phyloP scores from a whole-genome alignment of 2,888 invertebrate genomes.

The Merodon equestris region DNA sequence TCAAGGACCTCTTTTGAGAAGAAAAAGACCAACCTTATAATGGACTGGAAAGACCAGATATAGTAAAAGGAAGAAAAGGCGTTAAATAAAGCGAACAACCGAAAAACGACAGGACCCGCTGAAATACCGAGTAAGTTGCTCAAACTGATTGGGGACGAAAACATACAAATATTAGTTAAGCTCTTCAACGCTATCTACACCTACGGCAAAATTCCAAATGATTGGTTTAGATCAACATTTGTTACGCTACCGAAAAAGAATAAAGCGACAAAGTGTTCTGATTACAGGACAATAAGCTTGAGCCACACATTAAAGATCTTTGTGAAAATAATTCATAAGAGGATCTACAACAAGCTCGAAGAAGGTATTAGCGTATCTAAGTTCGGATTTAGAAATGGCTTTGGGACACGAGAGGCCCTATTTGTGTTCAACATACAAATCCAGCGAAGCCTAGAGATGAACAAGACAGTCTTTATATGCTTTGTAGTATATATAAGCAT shows the following conservation, averaged over 20 bases:
- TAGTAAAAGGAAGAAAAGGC: too few relatives aligned
- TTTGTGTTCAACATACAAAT: not conserved
- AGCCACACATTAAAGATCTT: slow-evolving; percentile 1
- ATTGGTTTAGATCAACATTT: slow-evolving; percentile 3
- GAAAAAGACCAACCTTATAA: too few relatives aligned
- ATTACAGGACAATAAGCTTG: slow-evolving; percentile 7
- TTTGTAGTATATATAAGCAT: not conserved
- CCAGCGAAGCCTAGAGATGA: slow-evolving; percentile 1
- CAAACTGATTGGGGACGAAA: too few relatives aligned
- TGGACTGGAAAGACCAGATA: too few relatives aligned
- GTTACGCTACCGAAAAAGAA: slow-evolving; percentile 11
- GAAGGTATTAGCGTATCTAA: not conserved
- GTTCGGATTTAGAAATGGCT: slow-evolving; percentile 3
- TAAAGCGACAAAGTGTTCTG: not conserved
- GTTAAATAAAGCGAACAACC: too few relatives aligned
- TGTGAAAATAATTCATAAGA: slow-evolving; percentile 7
- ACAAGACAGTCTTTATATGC: not conserved
- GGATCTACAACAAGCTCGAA: slow-evolving; percentile 10
- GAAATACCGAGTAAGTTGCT: too few relatives aligned
- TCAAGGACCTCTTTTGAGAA: too few relatives aligned
- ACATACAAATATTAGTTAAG: too few relatives aligned
- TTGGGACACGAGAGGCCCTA: not conserved
- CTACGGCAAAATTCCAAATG: not conserved
- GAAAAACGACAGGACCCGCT: too few relatives aligned
- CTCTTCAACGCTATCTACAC: too few relatives aligned